These are phyloP conservation scores for Aradophagus sp. DNA, from an alignment of 1,140 invertebrate species.

Conservation along the genomic window DNA sequence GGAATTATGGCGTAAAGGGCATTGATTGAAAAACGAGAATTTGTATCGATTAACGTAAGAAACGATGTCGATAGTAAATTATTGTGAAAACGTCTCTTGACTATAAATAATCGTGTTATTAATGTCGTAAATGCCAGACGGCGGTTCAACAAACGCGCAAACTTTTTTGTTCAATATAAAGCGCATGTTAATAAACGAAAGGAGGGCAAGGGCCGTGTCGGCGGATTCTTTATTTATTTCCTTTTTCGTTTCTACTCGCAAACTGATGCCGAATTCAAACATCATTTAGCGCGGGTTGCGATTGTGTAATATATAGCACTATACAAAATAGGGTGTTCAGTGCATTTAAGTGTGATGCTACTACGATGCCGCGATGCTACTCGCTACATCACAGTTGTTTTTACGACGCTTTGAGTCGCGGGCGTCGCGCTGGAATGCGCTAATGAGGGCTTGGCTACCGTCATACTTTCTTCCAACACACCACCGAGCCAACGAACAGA, in stretches of 20 bases:
- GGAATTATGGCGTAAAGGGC: slow-evolving; percentile 10
- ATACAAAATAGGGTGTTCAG: slow-evolving; percentile 44
- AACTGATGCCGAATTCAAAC: slow-evolving; percentile 17
- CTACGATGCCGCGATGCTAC: slow-evolving; percentile 46
- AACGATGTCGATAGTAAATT: too few relatives aligned
- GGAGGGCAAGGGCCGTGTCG: not conserved
- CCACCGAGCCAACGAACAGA: slow-evolving; percentile 29
- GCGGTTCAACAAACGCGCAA: too few relatives aligned
- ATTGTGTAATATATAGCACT: slow-evolving; percentile 20
- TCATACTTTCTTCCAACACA: slow-evolving; percentile 64
- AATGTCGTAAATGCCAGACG: too few relatives aligned
- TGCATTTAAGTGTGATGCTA: slow-evolving; percentile 46
- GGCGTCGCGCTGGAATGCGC: slow-evolving; percentile 74
- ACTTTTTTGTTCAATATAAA: slow-evolving; percentile 6
- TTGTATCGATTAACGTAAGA: too few relatives aligned
- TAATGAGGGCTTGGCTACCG: slow-evolving; percentile 75
- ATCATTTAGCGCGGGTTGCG: slow-evolving; percentile 24
- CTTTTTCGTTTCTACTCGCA: too few relatives aligned
- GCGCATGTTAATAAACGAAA: slow-evolving; percentile 6
- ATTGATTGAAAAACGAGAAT: slow-evolving; percentile 17
- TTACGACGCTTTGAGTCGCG: slow-evolving; percentile 75
- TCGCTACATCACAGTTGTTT: slow-evolving; percentile 73
- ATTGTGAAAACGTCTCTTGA: too few relatives aligned
- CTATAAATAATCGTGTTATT: too few relatives aligned
- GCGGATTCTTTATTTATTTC: slow-evolving; percentile 10